Conservation (phyloP, 2,797 vertebrate species). For the Platyrinchus mystaceus region DNA sequence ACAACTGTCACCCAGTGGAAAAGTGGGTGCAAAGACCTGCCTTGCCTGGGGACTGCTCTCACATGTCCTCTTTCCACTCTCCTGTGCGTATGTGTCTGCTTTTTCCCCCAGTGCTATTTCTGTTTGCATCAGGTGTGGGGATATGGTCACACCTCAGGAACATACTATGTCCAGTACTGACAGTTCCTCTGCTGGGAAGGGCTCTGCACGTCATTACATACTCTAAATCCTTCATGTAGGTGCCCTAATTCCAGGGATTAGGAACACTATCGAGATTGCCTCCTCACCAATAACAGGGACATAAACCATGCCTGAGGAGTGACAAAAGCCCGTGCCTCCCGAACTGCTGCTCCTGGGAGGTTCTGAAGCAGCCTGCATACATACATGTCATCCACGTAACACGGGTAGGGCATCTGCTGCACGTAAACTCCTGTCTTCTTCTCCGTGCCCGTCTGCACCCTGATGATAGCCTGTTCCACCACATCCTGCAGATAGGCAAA, state of each 20-base stretch:
- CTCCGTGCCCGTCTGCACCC: constrained; percentile 86
- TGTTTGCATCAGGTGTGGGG: not conserved
- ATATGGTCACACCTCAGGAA: not conserved
- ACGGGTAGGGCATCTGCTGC: constrained; percentile 99
- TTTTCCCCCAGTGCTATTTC: not conserved
- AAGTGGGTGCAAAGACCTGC: not conserved
- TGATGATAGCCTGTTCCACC: constrained; percentile 93
- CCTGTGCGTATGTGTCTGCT: not conserved
- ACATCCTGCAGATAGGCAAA: constrained; percentile 96
- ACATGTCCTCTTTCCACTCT: not conserved
- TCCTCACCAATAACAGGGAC: not conserved
- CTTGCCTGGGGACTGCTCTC: not conserved
- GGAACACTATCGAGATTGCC: not conserved
- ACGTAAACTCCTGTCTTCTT: constrained; percentile 92
- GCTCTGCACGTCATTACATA: not conserved
- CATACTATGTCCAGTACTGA: not conserved
- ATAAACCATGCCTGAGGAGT: not conserved
- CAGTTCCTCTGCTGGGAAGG: not conserved
- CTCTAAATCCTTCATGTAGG: not conserved
- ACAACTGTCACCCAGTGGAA: not conserved
- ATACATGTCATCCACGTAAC: constrained; percentile 96
- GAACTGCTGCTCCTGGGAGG: not conserved
- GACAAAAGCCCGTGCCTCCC: not conserved
- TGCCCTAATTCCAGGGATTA: not conserved
- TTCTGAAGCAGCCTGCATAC: constrained; percentile 41